Evolutionary conservation across 1,140 invertebrate genomes (phyloP).

Genomic region (Macrobrachium nipponense): DNA sequence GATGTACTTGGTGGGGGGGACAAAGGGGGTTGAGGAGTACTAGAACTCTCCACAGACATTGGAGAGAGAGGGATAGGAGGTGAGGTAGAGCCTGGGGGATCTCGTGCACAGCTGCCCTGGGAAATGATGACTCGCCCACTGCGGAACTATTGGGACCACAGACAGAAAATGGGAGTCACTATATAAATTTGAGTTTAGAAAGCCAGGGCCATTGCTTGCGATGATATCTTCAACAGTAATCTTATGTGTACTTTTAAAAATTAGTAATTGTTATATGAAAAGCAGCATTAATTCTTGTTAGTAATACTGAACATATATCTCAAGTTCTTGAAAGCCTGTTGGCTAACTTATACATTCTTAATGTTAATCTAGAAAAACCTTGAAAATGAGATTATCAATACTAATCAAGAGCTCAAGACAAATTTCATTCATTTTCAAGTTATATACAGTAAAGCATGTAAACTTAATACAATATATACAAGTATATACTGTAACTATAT

Average conservation of each 20-base stretch:
- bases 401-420: too few relatives aligned
- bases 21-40: slow-evolving; percentile 51
- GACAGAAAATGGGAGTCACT: slow-evolving; percentile 51
- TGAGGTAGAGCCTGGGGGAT: slow-evolving; percentile 47
- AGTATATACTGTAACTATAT: slow-evolving; percentile 14
- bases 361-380: too few relatives aligned
- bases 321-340: too few relatives aligned
- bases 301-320: too few relatives aligned
- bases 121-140: slow-evolving; percentile 56
- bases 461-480: slow-evolving; percentile 3
- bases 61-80: slow-evolving; percentile 48
- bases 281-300: too few relatives aligned
- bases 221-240: neutral
- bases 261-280: too few relatives aligned
- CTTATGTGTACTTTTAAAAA: neutral
- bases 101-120: slow-evolving; percentile 53
- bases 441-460: neutral
- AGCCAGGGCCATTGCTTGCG: slow-evolving; percentile 23
- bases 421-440: too few relatives aligned
- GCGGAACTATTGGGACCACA: slow-evolving; percentile 55
- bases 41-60: slow-evolving; percentile 58
- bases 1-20: slow-evolving; percentile 46
- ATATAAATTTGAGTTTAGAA: slow-evolving; percentile 27
- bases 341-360: too few relatives aligned
- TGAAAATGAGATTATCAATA: too few relatives aligned